Percentiles rank a stretch among this genome's conserved stretches.
Conservation (phyloP, 2,888 invertebrate species). For the Frankliniella intonsa region DNA sequence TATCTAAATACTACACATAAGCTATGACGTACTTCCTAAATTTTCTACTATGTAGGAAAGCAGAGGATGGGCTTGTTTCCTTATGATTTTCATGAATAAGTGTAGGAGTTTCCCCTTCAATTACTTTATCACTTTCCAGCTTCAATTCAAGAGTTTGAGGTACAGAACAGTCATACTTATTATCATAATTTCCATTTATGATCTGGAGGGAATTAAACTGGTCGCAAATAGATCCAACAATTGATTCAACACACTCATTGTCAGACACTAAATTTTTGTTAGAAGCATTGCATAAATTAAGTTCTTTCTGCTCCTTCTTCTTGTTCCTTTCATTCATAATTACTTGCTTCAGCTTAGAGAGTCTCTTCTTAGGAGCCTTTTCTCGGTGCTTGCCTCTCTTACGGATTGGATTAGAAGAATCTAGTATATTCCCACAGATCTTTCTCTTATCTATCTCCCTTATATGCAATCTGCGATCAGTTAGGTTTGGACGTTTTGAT, state of each 20-base stretch:
- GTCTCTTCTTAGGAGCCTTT: slow-evolving; percentile 32
- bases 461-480: not conserved
- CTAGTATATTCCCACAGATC: slow-evolving; percentile 35
- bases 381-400: slow-evolving; percentile 35
- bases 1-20: not conserved
- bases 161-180: no score
- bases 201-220: not conserved
- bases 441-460: not conserved
- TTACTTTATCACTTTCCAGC: not conserved
- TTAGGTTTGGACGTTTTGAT: not conserved
- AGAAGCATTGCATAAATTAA: slow-evolving; percentile 19
- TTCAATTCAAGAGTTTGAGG: not conserved
- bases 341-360: slow-evolving; percentile 34
- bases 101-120: not conserved
- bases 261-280: not conserved
- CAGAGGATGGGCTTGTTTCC: not conserved
- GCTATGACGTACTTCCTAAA: slow-evolving; percentile 34
- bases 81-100: not conserved
- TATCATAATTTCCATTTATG: no score
- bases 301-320: slow-evolving; percentile 29
- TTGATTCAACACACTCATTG: not conserved
- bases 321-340: slow-evolving; percentile 30
- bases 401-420: slow-evolving; percentile 34
- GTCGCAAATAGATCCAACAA: not conserved
- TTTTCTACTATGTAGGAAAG: slow-evolving; percentile 30